Base-by-base conservation (phyloP, 2,888 invertebrate species). In the Portevinia maculata region DNA sequence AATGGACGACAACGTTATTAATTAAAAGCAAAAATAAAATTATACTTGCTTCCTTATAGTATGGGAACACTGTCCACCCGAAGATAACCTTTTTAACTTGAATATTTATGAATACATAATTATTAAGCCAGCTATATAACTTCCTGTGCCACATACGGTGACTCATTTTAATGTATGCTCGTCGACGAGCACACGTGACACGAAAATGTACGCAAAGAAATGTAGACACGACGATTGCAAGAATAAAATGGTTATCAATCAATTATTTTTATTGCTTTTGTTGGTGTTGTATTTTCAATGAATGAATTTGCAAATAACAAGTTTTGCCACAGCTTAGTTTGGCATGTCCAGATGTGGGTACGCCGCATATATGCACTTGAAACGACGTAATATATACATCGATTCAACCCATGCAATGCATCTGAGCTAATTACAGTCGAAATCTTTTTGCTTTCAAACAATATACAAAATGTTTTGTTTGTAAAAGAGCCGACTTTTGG, bases 351-450 rank as follows among this genome's bases (percentile, higher is more conserved):
- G n/a, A n/a, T n/a, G n/a, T n/a, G n/a, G n/a, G 7, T 30, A 59
- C 11, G 39, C 5, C 24, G 2, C 11, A 9, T 5, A 21, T 21
- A 30, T 24, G 13, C 64, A 59, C 69, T 70, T 34, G 70, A 76
- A 71, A 46, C 4, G 28, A 70, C 37, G 64, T 57, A 37, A 44
- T 59, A 46, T 60, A 48, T 75, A 75, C 70, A 59, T 50, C 69
- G 32, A 39, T 50, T 32, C 39, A 62, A 50, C 24, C 34, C 13
- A 52, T 62, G 76, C 13, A 69, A 76, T 64, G 57, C 34, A 78
- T 34, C 71, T 34, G 53, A 70, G 81, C 75, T 71, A 71, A 81
- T 81, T 81, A 81, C 39, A 21, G n/a, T 46, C 46, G 19, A 48
- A 65, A 24, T 60, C 59, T 46, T 17, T 62, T 41, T 70, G 70